These are phyloP conservation scores for Musca domestica DNA, from an alignment of 1,140 invertebrate species.

Conservation along the genomic window DNA sequence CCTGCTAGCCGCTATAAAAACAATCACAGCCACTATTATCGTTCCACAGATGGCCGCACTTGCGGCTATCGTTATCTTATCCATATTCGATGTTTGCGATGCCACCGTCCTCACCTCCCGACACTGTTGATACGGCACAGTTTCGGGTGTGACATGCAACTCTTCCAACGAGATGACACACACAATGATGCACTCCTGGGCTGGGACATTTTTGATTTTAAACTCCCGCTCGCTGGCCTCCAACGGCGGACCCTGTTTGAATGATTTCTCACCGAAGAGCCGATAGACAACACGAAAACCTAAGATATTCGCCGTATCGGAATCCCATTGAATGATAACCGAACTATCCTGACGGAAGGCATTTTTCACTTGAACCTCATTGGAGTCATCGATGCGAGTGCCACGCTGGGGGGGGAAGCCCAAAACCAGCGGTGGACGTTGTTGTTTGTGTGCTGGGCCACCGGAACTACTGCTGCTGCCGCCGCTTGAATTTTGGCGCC, in stretches of 20 bases:
- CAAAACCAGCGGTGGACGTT: slow-evolving; percentile 69
- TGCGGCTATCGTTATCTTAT: slow-evolving; percentile 90
- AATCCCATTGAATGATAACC: slow-evolving; percentile 89
- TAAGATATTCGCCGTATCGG: slow-evolving; percentile 76
- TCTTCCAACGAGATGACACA: slow-evolving; percentile 89
- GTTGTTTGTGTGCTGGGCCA: slow-evolving; percentile 58
- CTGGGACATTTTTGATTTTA: slow-evolving; percentile 87
- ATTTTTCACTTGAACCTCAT: slow-evolving; percentile 80
- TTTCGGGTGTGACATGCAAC: slow-evolving; percentile 77
- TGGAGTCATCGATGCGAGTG: slow-evolving; percentile 59
- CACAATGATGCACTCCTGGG: slow-evolving; percentile 88
- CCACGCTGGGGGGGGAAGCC: slow-evolving; percentile 66
- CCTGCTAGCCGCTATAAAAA: slow-evolving; percentile 81
- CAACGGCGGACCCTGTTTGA: slow-evolving; percentile 83
- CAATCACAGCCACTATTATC: slow-evolving; percentile 81
- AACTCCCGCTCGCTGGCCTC: slow-evolving; percentile 86
- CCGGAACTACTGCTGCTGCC: background rate
- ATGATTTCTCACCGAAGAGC: slow-evolving; percentile 84
- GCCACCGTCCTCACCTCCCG: slow-evolving; percentile 82
- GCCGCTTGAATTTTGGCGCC: slow-evolving; percentile 41
- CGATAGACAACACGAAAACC: slow-evolving; percentile 87
- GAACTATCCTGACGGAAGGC: slow-evolving; percentile 83
- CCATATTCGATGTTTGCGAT: slow-evolving; percentile 81
- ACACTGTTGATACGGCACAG: slow-evolving; percentile 82
- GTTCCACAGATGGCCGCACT: slow-evolving; percentile 92